A percentile compares a stretch with the other conserved stretches of the same genome.
Evolutionary conservation across 2,113 vertebrate species (phyloP).

Genomic region (Actenoides lindsayi): DNA sequence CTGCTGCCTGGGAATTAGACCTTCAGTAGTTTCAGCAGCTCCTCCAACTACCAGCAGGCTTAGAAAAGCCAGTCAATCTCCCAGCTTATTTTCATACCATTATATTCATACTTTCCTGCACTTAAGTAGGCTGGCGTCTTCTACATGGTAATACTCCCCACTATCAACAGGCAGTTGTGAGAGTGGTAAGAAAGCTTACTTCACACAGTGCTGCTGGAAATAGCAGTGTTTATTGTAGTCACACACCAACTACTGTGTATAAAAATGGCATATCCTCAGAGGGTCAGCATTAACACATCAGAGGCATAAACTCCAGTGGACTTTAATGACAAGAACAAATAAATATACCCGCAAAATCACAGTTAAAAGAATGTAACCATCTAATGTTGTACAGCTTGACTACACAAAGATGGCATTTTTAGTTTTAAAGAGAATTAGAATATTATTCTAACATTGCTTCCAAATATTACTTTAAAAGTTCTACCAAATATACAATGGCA

Average conservation of each 20-base stretch:
- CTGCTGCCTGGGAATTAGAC: not conserved
- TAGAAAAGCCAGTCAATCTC: not conserved
- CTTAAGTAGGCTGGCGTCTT: not conserved
- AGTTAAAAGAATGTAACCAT: not conserved
- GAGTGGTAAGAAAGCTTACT: not conserved
- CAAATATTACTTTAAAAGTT: not conserved
- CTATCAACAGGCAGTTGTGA: not conserved
- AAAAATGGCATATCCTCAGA: not conserved
- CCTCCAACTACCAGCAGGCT: not conserved
- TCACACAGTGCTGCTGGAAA: not conserved
- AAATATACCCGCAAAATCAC: not conserved
- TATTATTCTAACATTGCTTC: not conserved
- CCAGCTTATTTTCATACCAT: not conserved
- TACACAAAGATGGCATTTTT: too few relatives aligned
- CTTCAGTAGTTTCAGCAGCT: not conserved
- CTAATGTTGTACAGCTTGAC: not conserved
- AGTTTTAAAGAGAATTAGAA: too few relatives aligned
- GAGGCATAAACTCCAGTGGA: not conserved
- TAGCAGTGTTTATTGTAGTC: not conserved
- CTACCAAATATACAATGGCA: not conserved
- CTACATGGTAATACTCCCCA: not conserved
- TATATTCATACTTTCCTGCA: not conserved
- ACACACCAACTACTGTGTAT: accelerated
- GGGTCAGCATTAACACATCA: not conserved
- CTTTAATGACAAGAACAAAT: not conserved